phyloP scores from a whole-genome alignment of 2,888 invertebrate genomes.

The Zaprionus obscuricornis region DNA sequence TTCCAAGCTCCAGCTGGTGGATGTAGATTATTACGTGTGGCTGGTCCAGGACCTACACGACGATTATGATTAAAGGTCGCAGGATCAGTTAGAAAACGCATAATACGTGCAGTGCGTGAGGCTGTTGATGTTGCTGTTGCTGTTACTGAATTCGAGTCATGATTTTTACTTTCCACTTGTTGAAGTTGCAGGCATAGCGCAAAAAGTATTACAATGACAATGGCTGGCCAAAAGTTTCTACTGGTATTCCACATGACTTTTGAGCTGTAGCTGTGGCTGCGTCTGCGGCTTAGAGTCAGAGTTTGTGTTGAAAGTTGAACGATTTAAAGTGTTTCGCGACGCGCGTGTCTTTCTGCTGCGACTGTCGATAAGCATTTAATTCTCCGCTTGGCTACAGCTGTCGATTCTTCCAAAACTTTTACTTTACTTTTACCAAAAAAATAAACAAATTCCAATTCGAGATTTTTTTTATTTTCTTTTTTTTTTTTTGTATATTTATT shows the following conservation, averaged over 20 bases:
- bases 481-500: slow-evolving; percentile 50
- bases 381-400: slow-evolving; percentile 38
- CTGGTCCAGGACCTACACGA: slow-evolving; percentile 40
- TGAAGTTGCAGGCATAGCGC: slow-evolving; percentile 13
- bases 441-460: slow-evolving; percentile 61
- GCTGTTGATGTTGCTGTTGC: background rate
- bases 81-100: slow-evolving; percentile 59
- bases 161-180: slow-evolving; percentile 35
- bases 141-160: slow-evolving; percentile 11
- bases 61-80: slow-evolving; percentile 40
- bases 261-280: too few species aligned
- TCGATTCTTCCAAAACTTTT: slow-evolving; percentile 57
- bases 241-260: slow-evolving; percentile 29
- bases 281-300: too few species aligned
- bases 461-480: too few species aligned
- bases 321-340: slow-evolving; percentile 32
- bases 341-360: slow-evolving; percentile 60
- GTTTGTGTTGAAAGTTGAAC: slow-evolving; percentile 12
- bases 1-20: slow-evolving; percentile 25
- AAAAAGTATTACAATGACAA: slow-evolving; percentile 27
- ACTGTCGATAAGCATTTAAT: slow-evolving; percentile 68
- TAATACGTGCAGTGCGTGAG: slow-evolving; percentile 62
- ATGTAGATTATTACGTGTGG: slow-evolving; percentile 61
- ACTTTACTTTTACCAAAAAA: slow-evolving; percentile 69
- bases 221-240: slow-evolving; percentile 11